Evolutionary conservation across 2,888 invertebrate species (phyloP), one percentile per base, ranked within the genome.

Genomic region (Esperia sulphurella): DNA sequence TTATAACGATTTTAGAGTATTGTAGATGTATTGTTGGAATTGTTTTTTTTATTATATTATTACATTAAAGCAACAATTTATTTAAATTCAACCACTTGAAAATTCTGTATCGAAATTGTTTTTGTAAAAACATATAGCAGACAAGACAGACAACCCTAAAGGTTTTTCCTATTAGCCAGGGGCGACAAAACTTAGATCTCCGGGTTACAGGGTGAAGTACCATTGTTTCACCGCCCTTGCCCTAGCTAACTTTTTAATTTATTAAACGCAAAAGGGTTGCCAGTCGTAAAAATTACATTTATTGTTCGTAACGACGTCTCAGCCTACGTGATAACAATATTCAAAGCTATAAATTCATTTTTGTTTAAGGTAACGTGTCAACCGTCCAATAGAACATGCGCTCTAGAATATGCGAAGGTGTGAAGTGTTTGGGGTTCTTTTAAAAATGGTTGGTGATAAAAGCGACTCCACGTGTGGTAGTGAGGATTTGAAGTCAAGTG

Each of bases 201-300:
- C 63, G 70, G 71, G 75, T 78, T 71, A 76, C 75, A 74, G 79
- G 82, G 84, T 81, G 80, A 85, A 86, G 81, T 83, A 75, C 70
- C 58, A 77, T 88, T 88, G 87, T 87, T 82, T 84, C 76, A 67
- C 71, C 9, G n/a, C 83, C 83, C 82, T 78, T 79, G 63, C 70
- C 68, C 54, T 52, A 61, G 60, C 70, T 70, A 80, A 84, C 83
- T 86, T 86, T 86, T 81, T 83, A 87, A 89, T 89, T 88, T 89
- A 89, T 89, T 85, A 87, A n/a, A 80, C 78, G 75, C 70, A 68
- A 21, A 74, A 80, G 88, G 88, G 87, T 84, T 83, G 78, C 79
- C 65, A 70, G 78, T 85, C 84, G 80, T 89, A 88, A 89, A 88
- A 89, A 88, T 87, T 87, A 88, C 86, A 84, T 89, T 88, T 88